These are phyloP conservation scores for Leptobrachium ailaonicum DNA, from an alignment of 2,113 vertebrate genomes.

Conservation along the genomic window DNA sequence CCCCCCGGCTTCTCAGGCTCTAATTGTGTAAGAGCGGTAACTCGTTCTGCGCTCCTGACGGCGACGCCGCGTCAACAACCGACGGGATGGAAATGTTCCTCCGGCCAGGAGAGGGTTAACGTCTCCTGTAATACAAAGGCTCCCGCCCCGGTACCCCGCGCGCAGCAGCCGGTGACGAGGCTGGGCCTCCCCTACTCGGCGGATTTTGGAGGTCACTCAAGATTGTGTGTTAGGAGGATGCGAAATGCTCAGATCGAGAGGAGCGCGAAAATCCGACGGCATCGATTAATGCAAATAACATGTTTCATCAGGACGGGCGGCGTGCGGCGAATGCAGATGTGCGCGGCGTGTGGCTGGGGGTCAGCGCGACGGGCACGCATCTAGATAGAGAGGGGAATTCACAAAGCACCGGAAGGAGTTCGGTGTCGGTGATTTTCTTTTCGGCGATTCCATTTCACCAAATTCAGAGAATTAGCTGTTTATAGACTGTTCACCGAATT, in stretches of 20 bases:
- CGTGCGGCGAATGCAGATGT: too few relatives aligned
- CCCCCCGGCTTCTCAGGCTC: background rate
- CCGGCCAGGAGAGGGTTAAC: background rate
- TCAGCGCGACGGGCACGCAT: too few relatives aligned
- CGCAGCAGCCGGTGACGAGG: background rate
- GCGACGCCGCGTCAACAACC: background rate
- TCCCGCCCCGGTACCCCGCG: background rate
- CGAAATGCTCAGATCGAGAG: background rate
- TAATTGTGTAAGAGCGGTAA: background rate
- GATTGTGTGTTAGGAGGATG: background rate
- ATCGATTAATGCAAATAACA: background rate
- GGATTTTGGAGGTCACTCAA: conserved; percentile 8
- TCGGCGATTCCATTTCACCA: too few relatives aligned
- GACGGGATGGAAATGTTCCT: background rate
- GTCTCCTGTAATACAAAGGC: background rate
- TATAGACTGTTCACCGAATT: too few relatives aligned
- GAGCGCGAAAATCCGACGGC: background rate
- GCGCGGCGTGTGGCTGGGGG: too few relatives aligned
- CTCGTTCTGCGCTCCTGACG: background rate
- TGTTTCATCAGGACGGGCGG: too few relatives aligned
- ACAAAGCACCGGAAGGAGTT: too few relatives aligned
- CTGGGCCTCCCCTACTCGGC: background rate
- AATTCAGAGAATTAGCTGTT: too few relatives aligned
- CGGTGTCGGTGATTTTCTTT: too few relatives aligned
- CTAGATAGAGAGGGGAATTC: too few relatives aligned